Evolutionary conservation across 2,797 vertebrate species (phyloP).

Genomic region (Gallinago stenura): DNA sequence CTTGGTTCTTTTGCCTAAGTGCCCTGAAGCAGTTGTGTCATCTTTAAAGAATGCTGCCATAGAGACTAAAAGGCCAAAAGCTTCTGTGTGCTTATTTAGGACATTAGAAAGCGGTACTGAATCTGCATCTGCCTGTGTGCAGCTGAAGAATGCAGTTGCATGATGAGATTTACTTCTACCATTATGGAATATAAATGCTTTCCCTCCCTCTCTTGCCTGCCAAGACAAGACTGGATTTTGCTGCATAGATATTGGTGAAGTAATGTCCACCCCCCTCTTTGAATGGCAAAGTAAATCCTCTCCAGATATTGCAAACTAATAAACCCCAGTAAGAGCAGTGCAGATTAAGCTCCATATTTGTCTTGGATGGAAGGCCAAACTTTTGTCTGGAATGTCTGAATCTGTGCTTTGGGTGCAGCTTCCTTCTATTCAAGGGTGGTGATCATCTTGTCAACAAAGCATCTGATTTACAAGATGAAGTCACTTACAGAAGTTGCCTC

Average conservation of each 20-base stretch:
- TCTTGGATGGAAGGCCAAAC: constrained; percentile 62
- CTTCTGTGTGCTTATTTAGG: neutral
- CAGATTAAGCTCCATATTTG: constrained; percentile 66
- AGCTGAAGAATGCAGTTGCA: neutral
- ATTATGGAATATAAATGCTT: neutral
- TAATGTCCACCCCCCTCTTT: neutral
- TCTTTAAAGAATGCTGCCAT: neutral
- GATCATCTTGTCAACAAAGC: constrained; percentile 64
- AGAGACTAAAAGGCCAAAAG: neutral
- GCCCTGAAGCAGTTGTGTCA: neutral
- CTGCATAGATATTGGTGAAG: neutral
- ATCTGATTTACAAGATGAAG: constrained; percentile 16
- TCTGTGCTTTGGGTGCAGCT: constrained; percentile 71
- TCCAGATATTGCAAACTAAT: constrained; percentile 32
- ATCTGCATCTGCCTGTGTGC: neutral
- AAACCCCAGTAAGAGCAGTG: neutral
- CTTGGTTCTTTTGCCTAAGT: neutral
- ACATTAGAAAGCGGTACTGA: neutral
- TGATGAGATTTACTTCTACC: neutral
- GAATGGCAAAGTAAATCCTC: constrained; percentile 27
- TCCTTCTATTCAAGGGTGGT: constrained; percentile 65
- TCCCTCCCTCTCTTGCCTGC: neutral
- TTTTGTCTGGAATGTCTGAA: constrained; percentile 55
- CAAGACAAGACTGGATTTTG: constrained; percentile 12
- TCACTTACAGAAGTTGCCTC: constrained; percentile 16